phyloP scores from a whole-genome alignment of 1,140 invertebrate genomes.

The Philotrypesis tridentata region DNA sequence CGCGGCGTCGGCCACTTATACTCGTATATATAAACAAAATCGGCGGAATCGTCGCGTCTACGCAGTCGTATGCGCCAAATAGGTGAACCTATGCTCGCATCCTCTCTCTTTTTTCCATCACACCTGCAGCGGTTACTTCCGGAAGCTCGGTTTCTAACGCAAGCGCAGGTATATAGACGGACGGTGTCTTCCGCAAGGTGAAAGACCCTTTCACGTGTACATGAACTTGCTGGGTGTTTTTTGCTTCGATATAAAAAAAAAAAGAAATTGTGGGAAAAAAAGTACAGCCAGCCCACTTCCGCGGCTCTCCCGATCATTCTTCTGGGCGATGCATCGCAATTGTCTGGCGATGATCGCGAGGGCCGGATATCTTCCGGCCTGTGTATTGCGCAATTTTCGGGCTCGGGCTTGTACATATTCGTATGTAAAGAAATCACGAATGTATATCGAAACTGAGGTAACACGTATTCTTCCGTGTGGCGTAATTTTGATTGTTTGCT shows the following conservation, averaged over 20 bases:
- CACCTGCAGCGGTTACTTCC: conserved; percentile 22
- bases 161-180: background rate
- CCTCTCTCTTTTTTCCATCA: background rate
- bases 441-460: background rate
- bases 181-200: background rate
- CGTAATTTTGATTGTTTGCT: background rate
- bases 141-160: background rate
- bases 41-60: too few relatives aligned
- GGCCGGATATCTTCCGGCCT: background rate
- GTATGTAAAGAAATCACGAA: background rate
- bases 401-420: background rate
- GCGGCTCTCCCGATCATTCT: background rate
- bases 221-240: background rate
- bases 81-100: too few relatives aligned
- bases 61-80: too few relatives aligned
- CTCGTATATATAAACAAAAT: too few relatives aligned
- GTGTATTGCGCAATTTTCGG: background rate
- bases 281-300: background rate
- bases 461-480: background rate
- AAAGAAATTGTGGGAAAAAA: conserved; percentile 38
- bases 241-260: conserved; percentile 15
- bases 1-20: too few relatives aligned
- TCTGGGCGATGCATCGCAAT: background rate
- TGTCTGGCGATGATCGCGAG: background rate
- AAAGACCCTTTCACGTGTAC: conserved; percentile 36